A percentile compares a stretch with the other conserved stretches of the same genome.
These are phyloP conservation scores for Haemorhous mexicanus DNA, from an alignment of 2,113 vertebrate genomes.

Conservation along the genomic window DNA sequence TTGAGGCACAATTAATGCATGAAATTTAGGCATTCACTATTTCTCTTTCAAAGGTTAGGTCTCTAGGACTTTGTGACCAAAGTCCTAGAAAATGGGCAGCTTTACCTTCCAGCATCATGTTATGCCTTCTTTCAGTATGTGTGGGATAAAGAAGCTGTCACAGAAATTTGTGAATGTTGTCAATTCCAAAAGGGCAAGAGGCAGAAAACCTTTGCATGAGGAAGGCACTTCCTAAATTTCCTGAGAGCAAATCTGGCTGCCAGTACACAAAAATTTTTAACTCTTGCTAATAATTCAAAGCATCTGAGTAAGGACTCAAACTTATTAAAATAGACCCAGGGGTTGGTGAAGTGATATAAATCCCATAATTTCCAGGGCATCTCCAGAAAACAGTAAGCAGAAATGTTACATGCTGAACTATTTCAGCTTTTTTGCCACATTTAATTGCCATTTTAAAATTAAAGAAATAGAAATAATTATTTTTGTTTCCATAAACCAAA, in stretches of 20 bases:
- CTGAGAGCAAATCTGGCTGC: not conserved
- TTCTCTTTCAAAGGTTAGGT: not conserved
- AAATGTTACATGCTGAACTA: not conserved
- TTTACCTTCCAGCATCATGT: not conserved
- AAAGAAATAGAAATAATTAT: not conserved
- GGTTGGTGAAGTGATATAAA: not conserved
- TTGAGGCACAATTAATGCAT: not conserved
- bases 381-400: not conserved
- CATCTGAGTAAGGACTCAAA: not conserved
- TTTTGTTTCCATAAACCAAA: not conserved
- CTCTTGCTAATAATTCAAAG: not conserved
- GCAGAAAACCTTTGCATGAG: not conserved
- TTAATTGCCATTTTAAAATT: not conserved
- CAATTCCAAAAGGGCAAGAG: conserved; percentile 14
- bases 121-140: not conserved
- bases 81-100: not conserved
- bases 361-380: not conserved
- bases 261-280: not conserved
- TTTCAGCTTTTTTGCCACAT: not conserved
- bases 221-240: not conserved
- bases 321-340: not conserved
- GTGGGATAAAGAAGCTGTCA: not conserved
- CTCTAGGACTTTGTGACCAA: not conserved
- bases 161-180: not conserved
- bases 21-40: not conserved